Evolutionary conservation across 2,113 vertebrate genomes (phyloP), one percentile per base, ranked within the genome.

Genomic region (Mystacornis crossleyi): DNA sequence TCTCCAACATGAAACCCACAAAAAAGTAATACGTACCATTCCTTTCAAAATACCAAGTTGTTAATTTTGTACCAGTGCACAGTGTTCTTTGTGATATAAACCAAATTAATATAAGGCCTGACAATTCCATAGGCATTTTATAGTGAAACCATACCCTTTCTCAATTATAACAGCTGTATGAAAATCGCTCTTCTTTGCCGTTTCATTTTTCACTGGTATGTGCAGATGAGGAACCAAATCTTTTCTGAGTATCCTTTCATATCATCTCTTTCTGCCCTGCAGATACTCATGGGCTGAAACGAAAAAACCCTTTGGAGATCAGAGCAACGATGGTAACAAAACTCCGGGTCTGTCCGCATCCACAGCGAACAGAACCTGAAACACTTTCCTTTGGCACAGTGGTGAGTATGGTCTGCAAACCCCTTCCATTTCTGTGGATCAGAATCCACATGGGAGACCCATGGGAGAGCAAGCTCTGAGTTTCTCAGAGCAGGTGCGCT

Each of bases 301-400:
- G 51, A 60, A 67, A 81, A 90, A 42, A 8, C 34, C 16, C 8
- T 50, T 67, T 71, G 55, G 73, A 45, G 38, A 58, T 8, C 21
- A 38, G 6, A 79, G 40, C 21, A 66, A 64, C 7, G 28, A 23
- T 4, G 2, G 34, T 21, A 51, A 72, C 18, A 84, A 26, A 89
- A 51, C 26, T 45, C 33, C 1, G 0, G 1, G 3, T 53, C 21
- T 57, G 40, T 72, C 45, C 25, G 38, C 0, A 0, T 23, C 12
- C 20, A 67, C 25, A 54, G 42, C 5, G 16, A 38, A 66, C 33
- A 84, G 18, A 67, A 42, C n/a, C 33, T 62, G 55, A 11, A 77
- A 10, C 18, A 73, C n/a, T 43, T 70, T 92, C 47, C 34, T 0
- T 0, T 14, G 50, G 31, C 60, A 42, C 33, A 34, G 34, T 1